Evolutionary conservation across 1,140 invertebrate genomes (phyloP), one percentile per base, ranked within the genome.

Genomic region (Drosophila parvula): DNA sequence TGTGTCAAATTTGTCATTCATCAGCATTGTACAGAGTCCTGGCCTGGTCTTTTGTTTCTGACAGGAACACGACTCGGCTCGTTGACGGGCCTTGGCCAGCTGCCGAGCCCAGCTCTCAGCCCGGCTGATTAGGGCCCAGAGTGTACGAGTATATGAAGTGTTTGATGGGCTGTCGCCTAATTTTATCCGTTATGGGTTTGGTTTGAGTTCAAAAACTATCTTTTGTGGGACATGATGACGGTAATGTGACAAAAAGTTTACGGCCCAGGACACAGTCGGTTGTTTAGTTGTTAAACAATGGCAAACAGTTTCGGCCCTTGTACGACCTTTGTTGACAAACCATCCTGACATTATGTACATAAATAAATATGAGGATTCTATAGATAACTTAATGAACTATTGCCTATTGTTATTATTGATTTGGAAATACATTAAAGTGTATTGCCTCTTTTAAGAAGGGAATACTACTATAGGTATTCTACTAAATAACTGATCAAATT

Each of bases 1-100:
- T 50, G 58, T 78, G 74, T 76, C 83, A 88, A 82, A 85, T 85
- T 85, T 88, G 82, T 85, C 82, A 85, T 85, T 85, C 82, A 85
- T 85, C 81, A 85, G 81, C 41, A 48, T 40, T 28, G 38, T 55
- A 47, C 32, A n/a, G 41, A 48, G 11, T 14, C 30, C 22, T 16
- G 45, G 41, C 43, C 38, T 30, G 45, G 36, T 50, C 62, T 62
- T 76, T 85, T 85, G 75, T 88, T 76, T 71, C 65, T 78, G 78
- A 75, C 78, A 83, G 61, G 28, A 65, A 69, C 59, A 76, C 47
- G 62, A 61, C 55, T 67, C 69, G 55, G 16, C 28, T 28, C 61
- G 22, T 12, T 32, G 16, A 48, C 32, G 40, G 18, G n/a, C 18
- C 22, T 22, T 41, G 51, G 43, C 16, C 51, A 44, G 44, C 40